A percentile compares a stretch with the other conserved stretches of the same genome.
phyloP scores from a whole-genome alignment of 2,888 invertebrate genomes.

The Patella ulyssiponensis region DNA sequence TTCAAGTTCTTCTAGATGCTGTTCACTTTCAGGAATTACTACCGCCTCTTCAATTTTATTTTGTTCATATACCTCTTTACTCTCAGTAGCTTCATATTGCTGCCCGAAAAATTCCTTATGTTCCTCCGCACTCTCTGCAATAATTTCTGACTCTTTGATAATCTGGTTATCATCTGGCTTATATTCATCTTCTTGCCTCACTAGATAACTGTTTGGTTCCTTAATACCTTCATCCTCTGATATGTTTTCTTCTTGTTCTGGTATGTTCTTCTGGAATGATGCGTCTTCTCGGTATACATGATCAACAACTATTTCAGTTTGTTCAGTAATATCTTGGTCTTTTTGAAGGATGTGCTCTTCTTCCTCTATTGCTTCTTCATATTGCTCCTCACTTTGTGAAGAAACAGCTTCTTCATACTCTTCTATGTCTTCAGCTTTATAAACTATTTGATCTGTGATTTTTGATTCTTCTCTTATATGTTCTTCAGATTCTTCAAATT shows the following conservation, averaged over 20 bases:
- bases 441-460: no score
- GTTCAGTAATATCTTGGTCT: constrained; percentile 13
- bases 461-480: no score
- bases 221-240: not conserved
- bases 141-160: constrained; percentile 21
- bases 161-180: constrained; percentile 20
- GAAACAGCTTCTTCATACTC: no score
- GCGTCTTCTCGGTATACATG: not conserved
- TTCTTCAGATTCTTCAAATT: constrained; percentile 17
- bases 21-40: constrained; percentile 4
- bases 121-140: constrained; percentile 6
- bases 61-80: no score
- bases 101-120: no score
- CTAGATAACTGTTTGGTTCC: not conserved
- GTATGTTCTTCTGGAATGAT: not conserved
- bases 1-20: not conserved
- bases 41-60: not conserved
- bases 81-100: no score
- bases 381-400: not conserved
- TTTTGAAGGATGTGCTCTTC: no score
- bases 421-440: not conserved
- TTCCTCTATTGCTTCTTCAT: constrained; percentile 10
- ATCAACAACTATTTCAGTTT: not conserved
- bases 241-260: not conserved
- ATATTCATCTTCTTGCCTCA: constrained; percentile 15